Conservation (phyloP, 2,888 invertebrate genomes). For the Aspidiotus destructor region DNA sequence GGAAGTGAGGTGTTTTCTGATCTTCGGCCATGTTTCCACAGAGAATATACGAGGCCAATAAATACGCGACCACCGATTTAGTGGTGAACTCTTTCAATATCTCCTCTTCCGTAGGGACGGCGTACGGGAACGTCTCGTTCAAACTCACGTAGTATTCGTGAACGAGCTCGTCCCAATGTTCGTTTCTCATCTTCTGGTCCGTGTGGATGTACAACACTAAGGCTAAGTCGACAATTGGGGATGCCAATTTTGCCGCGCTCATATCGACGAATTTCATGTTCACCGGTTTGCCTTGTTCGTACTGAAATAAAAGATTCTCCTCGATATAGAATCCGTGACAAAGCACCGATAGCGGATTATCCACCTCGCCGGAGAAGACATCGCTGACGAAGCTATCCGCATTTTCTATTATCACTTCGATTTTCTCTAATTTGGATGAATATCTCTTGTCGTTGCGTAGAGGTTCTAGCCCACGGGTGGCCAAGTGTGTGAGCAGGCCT, state of each 20-base stretch:
- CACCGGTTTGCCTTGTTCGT: not conserved
- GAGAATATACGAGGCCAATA: not conserved
- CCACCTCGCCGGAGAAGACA: not conserved
- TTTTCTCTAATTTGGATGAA: not conserved
- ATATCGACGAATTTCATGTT: slow-evolving; percentile 12
- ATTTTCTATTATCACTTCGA: not conserved
- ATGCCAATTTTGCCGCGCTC: not conserved
- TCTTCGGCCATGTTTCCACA: not conserved
- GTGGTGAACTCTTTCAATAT: not conserved
- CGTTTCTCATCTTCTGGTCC: slow-evolving; percentile 4
- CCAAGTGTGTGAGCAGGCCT: not conserved
- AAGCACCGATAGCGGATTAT: slow-evolving; percentile 4
- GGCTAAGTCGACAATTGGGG: slow-evolving; percentile 7
- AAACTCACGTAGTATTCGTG: slow-evolving; percentile 3
- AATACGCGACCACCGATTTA: not conserved
- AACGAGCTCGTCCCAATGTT: slow-evolving; percentile 8
- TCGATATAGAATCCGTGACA: slow-evolving; percentile 6
- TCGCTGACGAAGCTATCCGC: slow-evolving; percentile 1
- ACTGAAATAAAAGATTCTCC: slow-evolving; percentile 3
- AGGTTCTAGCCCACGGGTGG: not conserved
- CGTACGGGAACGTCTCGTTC: not conserved
- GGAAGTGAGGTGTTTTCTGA: not conserved
- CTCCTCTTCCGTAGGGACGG: not conserved
- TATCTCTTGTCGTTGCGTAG: not conserved
- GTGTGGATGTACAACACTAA: slow-evolving; percentile 2